These are phyloP conservation scores for Nudaria mundana DNA, from an alignment of 2,888 invertebrate species.

Conservation along the genomic window DNA sequence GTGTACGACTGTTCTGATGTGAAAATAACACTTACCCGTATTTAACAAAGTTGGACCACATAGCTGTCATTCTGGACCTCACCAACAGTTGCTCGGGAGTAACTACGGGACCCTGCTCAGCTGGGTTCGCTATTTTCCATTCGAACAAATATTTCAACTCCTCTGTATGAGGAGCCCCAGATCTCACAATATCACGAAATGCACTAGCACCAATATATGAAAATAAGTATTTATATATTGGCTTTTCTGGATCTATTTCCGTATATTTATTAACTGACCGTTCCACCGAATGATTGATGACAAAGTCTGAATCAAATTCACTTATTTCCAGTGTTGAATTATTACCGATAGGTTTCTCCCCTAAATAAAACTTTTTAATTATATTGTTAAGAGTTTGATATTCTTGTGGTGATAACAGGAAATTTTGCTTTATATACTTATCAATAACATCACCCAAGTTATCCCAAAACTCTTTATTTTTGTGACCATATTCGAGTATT, in stretches of 20 bases:
- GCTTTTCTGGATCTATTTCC: constrained; percentile 23
- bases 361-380: constrained; percentile 38
- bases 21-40: constrained; percentile 44
- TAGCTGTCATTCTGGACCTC: constrained; percentile 42
- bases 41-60: constrained; percentile 57
- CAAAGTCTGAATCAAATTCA: constrained; percentile 42
- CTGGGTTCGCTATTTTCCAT: constrained; percentile 15
- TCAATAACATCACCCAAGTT: constrained; percentile 14
- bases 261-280: constrained; percentile 41
- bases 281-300: constrained; percentile 39
- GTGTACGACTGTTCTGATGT: too few species aligned
- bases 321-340: constrained; percentile 35
- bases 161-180: constrained; percentile 45
- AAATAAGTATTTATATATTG: constrained; percentile 43
- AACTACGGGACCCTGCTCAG: constrained; percentile 7
- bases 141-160: constrained; percentile 44
- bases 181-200: constrained; percentile 33
- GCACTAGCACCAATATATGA: constrained; percentile 41
- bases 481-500: constrained; percentile 32
- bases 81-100: constrained; percentile 39
- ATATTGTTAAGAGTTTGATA: constrained; percentile 23
- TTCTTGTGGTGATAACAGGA: constrained; percentile 15
- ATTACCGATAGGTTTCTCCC: constrained; percentile 30
- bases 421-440: constrained; percentile 13
- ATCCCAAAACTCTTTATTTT: constrained; percentile 27